Evolutionary conservation across 2,888 invertebrate species (phyloP).

Genomic region (Agapostemon virescens): DNA sequence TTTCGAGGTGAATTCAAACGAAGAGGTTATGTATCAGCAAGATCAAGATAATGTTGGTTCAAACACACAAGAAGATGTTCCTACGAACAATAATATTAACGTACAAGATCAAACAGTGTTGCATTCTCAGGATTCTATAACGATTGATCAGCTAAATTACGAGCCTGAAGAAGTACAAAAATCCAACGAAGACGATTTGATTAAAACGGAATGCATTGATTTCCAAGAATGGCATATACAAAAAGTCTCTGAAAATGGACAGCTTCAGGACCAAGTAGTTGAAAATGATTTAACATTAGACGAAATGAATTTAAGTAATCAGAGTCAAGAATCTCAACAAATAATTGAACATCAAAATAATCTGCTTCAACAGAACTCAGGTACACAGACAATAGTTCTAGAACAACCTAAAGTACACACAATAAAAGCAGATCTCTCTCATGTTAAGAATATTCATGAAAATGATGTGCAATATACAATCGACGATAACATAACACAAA

Average conservation of each 20-base stretch:
- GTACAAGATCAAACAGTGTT: conserved; percentile 46
- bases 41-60: conserved; percentile 54
- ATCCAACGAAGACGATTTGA: conserved; percentile 29
- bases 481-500: conserved; percentile 57
- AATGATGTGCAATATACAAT: conserved; percentile 62
- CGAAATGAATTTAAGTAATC: conserved; percentile 39
- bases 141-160: conserved; percentile 56
- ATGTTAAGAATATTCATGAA: conserved; percentile 48
- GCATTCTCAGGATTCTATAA: conserved; percentile 47
- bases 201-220: conserved; percentile 55
- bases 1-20: conserved; percentile 72
- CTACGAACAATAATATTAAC: conserved; percentile 41
- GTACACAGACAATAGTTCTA: conserved; percentile 45
- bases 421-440: conserved; percentile 37
- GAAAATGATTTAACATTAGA: conserved; percentile 46
- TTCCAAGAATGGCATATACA: conserved; percentile 60
- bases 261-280: conserved; percentile 37
- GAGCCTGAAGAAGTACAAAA: conserved; percentile 50
- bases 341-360: conserved; percentile 39
- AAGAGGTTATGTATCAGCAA: conserved; percentile 66
- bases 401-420: conserved; percentile 52
- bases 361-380: conserved; percentile 30
- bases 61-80: conserved; percentile 30
- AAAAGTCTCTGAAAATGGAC: conserved; percentile 34
- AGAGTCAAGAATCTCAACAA: conserved; percentile 31